Conservation (phyloP, 2,797 vertebrate genomes). For the Pyrocephalus nanus region DNA sequence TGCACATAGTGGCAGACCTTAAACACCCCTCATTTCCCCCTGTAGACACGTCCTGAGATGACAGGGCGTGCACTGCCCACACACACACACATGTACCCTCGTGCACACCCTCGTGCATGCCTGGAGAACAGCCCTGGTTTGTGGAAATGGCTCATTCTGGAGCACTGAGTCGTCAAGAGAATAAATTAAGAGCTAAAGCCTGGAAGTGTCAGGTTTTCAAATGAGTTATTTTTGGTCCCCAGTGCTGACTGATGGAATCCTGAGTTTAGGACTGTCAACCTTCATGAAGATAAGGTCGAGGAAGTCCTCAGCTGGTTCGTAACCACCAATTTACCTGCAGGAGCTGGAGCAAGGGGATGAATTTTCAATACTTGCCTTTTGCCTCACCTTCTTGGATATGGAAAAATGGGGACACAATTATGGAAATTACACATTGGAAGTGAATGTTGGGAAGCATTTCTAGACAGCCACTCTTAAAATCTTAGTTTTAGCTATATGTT, state of each 20-base stretch:
- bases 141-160: not conserved
- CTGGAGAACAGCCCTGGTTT: not conserved
- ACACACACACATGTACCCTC: not conserved
- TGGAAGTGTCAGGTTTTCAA: not conserved
- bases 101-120: not conserved
- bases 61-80: not conserved
- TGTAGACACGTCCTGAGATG: slow-evolving; percentile 1
- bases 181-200: not conserved
- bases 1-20: slow-evolving; percentile 25
- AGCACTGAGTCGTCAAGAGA: not conserved
- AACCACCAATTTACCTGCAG: not conserved
- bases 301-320: not conserved
- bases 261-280: not conserved
- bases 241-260: not conserved
- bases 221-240: not conserved
- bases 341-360: not conserved
- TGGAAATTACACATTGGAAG: not conserved
- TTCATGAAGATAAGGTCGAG: not conserved
- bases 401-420: not conserved
- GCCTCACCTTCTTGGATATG: not conserved
- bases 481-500: not conserved
- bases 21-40: not conserved
- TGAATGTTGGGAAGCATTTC: not conserved
- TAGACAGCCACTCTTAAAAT: not conserved
- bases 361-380: not conserved